Evolutionary conservation across 2,888 invertebrate genomes (phyloP).

Genomic region (Phanerotoma sp.): DNA sequence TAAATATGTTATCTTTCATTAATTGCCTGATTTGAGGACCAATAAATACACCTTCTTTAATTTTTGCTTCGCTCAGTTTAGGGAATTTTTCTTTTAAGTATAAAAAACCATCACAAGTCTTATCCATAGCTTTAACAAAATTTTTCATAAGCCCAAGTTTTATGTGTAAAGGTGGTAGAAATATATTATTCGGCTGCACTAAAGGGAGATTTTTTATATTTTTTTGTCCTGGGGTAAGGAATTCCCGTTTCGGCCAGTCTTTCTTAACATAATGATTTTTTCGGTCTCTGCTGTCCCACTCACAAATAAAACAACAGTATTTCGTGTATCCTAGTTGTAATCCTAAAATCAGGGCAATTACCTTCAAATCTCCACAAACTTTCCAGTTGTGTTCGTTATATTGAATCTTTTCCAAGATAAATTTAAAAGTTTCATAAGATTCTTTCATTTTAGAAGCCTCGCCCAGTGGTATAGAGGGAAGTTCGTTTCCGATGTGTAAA

Average conservation of each 20-base stretch:
- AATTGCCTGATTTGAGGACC: slow-evolving; percentile 26
- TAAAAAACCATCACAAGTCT: slow-evolving; percentile 13
- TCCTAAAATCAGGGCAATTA: slow-evolving; percentile 37
- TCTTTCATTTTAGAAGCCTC: slow-evolving; percentile 39
- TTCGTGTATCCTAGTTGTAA: slow-evolving; percentile 41
- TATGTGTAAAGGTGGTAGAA: slow-evolving; percentile 37
- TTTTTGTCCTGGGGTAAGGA: slow-evolving; percentile 10
- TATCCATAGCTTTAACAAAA: slow-evolving; percentile 32
- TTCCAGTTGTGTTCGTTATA: slow-evolving; percentile 35
- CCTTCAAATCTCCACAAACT: slow-evolving; percentile 37
- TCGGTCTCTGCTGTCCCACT: slow-evolving; percentile 40
- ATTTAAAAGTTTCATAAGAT: slow-evolving; percentile 28
- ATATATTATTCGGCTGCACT: slow-evolving; percentile 16
- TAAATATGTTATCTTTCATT: slow-evolving; percentile 18
- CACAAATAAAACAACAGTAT: slow-evolving; percentile 38
- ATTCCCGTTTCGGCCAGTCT: slow-evolving; percentile 10
- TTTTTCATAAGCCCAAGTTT: slow-evolving; percentile 39
- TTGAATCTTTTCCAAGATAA: slow-evolving; percentile 32
- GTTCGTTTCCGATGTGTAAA: slow-evolving; percentile 43
- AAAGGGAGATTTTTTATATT: slow-evolving; percentile 11
- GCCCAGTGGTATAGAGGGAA: slow-evolving; percentile 38
- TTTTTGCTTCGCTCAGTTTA: slow-evolving; percentile 20
- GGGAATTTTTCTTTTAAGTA: slow-evolving; percentile 22
- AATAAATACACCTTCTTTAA: slow-evolving; percentile 26
- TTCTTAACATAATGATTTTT: slow-evolving; percentile 21